Conservation (phyloP, 2,797 vertebrate genomes). For the Parauchenoglanis ngamensis region DNA sequence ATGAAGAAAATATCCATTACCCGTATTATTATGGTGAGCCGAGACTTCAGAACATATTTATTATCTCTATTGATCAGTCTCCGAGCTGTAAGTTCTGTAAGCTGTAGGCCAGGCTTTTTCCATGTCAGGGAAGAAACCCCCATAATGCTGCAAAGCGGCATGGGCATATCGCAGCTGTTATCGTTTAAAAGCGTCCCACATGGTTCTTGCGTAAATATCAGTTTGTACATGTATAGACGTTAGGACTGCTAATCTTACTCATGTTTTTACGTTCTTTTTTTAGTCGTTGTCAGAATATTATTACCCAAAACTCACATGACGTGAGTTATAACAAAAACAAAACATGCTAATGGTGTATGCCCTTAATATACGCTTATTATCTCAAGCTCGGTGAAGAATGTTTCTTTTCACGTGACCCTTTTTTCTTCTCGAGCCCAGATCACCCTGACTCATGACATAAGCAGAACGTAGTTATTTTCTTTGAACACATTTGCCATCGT, state of each 20-base stretch:
- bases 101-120: conserved; percentile 39
- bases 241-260: background rate
- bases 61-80: conserved; percentile 68
- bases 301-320: background rate
- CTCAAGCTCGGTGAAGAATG: background rate
- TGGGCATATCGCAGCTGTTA: background rate
- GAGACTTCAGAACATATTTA: conserved; percentile 69
- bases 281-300: background rate
- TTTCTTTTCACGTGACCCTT: background rate
- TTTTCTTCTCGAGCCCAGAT: background rate
- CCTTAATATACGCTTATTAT: background rate
- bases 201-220: background rate
- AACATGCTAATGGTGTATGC: background rate
- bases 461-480: background rate
- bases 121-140: background rate
- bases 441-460: background rate
- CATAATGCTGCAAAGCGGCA: background rate
- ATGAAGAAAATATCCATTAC: conserved; percentile 40
- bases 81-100: conserved; percentile 44
- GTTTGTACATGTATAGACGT: background rate
- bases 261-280: background rate
- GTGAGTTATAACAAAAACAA: background rate
- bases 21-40: conserved; percentile 65
- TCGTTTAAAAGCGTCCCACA: background rate
- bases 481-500: background rate